phyloP scores from a whole-genome alignment of 2,113 vertebrate species.

The Desmodus rotundus region DNA sequence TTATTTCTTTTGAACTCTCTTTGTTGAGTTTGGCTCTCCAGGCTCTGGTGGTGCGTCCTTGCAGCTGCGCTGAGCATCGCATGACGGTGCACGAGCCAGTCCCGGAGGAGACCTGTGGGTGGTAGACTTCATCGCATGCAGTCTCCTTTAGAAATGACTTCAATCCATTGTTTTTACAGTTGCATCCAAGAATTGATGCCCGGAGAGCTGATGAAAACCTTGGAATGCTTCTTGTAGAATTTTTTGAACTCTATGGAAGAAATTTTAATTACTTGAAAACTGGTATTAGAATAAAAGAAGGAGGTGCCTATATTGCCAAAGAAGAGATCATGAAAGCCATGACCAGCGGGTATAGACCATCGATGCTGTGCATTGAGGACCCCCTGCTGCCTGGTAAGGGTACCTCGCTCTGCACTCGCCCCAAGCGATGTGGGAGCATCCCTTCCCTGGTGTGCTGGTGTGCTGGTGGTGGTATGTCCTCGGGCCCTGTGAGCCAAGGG shows the following conservation, averaged over 20 bases:
- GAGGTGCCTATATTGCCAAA: constrained; percentile 97
- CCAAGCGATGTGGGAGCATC: fast-evolving
- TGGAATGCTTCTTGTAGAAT: constrained; percentile 97
- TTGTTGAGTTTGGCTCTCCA: fast-evolving
- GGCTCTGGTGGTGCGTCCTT: neutral
- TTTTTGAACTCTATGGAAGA: constrained; percentile 98
- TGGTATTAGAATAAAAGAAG: constrained; percentile 97
- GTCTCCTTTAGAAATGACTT: neutral
- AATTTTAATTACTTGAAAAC: constrained; percentile 99
- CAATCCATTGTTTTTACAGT: constrained; percentile 77
- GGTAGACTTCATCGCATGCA: fast-evolving
- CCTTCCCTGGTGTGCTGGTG: fast-evolving
- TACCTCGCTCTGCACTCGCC: fast-evolving
- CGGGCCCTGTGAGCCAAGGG: fast-evolving
- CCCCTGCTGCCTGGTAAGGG: constrained; percentile 94
- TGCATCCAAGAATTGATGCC: constrained; percentile 95
- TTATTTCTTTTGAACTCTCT: neutral
- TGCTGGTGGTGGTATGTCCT: neutral
- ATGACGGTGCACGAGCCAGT: neutral
- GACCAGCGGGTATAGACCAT: constrained; percentile 95
- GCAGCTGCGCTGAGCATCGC: fast-evolving
- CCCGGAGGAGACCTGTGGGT: neutral
- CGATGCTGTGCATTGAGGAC: constrained; percentile 99
- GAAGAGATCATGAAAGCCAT: constrained; percentile 97
- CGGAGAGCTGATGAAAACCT: constrained; percentile 94